phyloP scores from a whole-genome alignment of 2,797 vertebrate species.

The Liasis olivaceus region DNA sequence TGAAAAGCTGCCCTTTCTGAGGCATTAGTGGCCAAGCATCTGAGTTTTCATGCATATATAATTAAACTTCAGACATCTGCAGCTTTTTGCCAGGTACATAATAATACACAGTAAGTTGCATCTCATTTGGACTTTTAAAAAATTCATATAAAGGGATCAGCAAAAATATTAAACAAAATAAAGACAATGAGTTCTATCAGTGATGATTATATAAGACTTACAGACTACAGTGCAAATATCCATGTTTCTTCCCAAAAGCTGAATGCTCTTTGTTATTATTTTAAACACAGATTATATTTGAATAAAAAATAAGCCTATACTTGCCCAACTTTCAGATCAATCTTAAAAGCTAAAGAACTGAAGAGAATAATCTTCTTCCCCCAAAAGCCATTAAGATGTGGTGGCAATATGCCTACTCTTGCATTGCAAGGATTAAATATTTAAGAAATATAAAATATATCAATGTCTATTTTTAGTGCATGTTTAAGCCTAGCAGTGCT shows the following conservation, averaged over 20 bases:
- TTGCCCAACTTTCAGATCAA: slow-evolving; percentile 46
- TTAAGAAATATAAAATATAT: slow-evolving; percentile 55
- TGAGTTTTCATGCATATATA: slow-evolving; percentile 77
- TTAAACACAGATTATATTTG: slow-evolving; percentile 48
- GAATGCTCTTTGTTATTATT: slow-evolving; percentile 44
- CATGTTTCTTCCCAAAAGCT: slow-evolving; percentile 22
- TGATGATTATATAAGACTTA: slow-evolving; percentile 37
- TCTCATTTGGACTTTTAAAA: slow-evolving; percentile 58
- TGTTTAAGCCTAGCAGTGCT: slow-evolving; percentile 6
- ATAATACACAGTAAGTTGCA: slow-evolving; percentile 65
- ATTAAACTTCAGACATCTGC: slow-evolving; percentile 79
- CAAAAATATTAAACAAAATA: slow-evolving; percentile 41
- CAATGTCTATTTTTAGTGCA: slow-evolving; percentile 59
- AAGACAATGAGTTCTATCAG: slow-evolving; percentile 33
- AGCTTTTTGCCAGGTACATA: slow-evolving; percentile 64
- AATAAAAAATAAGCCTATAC: slow-evolving; percentile 50
- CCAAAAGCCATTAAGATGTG: background rate
- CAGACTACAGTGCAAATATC: slow-evolving; percentile 47
- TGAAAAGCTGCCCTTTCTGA: slow-evolving; percentile 63
- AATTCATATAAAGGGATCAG: slow-evolving; percentile 52
- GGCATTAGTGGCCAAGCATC: slow-evolving; percentile 70
- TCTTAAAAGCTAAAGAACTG: slow-evolving; percentile 33
- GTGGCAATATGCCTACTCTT: slow-evolving; percentile 41
- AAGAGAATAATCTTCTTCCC: slow-evolving; percentile 39
- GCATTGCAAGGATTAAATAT: slow-evolving; percentile 64